Conservation (phyloP, 2,113 vertebrate genomes). For the Spheniscus mendiculus region DNA sequence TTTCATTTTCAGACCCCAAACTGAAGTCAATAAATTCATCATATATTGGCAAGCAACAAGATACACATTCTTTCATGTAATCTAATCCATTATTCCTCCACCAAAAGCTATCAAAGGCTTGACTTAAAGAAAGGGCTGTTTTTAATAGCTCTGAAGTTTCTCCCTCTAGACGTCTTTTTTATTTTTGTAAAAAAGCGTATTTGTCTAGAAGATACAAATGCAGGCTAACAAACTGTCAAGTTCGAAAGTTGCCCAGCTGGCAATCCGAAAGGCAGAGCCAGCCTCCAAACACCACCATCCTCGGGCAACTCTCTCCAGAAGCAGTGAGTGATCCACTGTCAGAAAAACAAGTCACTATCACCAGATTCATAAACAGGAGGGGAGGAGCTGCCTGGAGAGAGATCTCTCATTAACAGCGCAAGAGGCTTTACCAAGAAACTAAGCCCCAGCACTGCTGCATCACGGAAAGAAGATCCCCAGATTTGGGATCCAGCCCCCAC, state of each 20-base stretch:
- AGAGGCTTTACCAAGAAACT: background rate
- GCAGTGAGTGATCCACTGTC: accelerated
- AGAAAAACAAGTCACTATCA: background rate
- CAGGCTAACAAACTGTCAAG: background rate
- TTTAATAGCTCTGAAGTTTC: background rate
- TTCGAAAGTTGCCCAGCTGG: background rate
- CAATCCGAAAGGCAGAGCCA: background rate
- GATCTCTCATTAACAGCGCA: accelerated
- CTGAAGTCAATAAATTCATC: constrained; percentile 30
- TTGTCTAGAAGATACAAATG: background rate
- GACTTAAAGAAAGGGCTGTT: background rate
- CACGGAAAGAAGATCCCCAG: background rate
- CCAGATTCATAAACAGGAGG: background rate
- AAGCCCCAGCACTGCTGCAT: background rate
- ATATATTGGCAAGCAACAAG: background rate
- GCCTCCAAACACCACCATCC: background rate
- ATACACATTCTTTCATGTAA: background rate
- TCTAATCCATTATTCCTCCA: background rate
- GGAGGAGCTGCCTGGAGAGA: background rate
- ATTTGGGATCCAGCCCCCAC: background rate
- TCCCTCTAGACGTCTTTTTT: background rate
- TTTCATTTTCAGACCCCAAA: constrained; percentile 33
- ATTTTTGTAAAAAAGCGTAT: background rate
- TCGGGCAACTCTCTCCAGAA: background rate
- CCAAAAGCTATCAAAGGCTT: background rate